Conservation (phyloP, 2,888 invertebrate genomes). For the Lypha dubia region DNA sequence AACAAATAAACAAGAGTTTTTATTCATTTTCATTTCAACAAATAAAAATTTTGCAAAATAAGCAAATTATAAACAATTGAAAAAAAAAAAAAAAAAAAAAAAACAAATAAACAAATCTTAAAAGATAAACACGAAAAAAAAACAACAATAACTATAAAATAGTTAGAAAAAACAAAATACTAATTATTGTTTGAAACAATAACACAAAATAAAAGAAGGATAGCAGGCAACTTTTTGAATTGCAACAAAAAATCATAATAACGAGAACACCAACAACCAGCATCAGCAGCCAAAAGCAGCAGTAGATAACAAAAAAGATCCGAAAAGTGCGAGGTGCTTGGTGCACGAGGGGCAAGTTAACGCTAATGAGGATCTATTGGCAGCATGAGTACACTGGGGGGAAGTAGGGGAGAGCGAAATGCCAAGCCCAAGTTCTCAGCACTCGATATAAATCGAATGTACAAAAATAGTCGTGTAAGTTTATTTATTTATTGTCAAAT, state of each 20-base stretch:
- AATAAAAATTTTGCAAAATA: conserved; percentile 46
- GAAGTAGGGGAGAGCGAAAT: conserved; percentile 84
- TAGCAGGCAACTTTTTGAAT: conserved; percentile 28
- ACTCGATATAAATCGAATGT: conserved; percentile 98
- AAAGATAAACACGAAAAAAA: conserved; percentile 54
- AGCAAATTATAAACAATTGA: conserved; percentile 46
- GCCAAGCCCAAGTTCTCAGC: conserved; percentile 97
- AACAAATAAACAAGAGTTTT: conserved; percentile 22
- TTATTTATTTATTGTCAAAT: not conserved
- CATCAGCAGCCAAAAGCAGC: conserved; percentile 37
- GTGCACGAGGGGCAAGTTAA: conserved; percentile 81
- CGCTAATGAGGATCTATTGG: conserved; percentile 84
- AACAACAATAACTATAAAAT: conserved; percentile 23
- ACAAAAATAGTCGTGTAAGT: conserved; percentile 93
- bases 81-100: conserved; percentile 42
- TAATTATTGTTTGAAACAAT: conserved; percentile 23
- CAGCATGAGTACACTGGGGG: conserved; percentile 84
- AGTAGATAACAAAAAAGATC: conserved; percentile 73
- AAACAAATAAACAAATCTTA: conserved; percentile 38
- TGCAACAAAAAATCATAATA: conserved; percentile 15
- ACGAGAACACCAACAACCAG: not conserved
- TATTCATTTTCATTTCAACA: conserved; percentile 43
- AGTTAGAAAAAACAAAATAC: not conserved
- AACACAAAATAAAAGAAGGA: not conserved
- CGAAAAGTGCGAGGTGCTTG: conserved; percentile 78